Evolutionary conservation across 1,140 invertebrate genomes (phyloP).

Genomic region (Marisa cornuarietis): DNA sequence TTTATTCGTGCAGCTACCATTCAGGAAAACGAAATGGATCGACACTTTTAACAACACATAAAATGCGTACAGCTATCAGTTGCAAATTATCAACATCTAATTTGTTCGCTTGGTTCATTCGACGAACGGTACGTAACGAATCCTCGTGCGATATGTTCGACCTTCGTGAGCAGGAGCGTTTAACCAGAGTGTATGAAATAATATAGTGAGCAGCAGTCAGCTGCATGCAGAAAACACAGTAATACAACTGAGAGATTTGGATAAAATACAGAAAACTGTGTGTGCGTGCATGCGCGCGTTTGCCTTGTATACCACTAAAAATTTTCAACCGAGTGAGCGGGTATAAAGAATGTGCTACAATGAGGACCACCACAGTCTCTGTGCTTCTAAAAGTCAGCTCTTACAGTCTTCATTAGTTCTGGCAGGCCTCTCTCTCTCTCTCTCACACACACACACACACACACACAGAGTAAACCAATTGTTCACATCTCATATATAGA

Average conservation of each 20-base stretch:
- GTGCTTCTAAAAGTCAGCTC: too few species aligned
- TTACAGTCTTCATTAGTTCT: too few species aligned
- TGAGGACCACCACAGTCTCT: too few species aligned
- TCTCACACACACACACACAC: too few species aligned
- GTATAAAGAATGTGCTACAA: too few species aligned
- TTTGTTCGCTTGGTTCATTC: background rate
- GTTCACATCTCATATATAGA: too few species aligned
- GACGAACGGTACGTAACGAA: constrained; percentile 6
- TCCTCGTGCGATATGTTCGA: background rate
- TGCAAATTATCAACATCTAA: background rate
- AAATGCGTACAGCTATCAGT: background rate
- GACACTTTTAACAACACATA: background rate
- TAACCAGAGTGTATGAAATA: background rate
- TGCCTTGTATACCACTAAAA: too few species aligned
- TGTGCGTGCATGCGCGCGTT: too few species aligned
- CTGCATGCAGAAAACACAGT: background rate
- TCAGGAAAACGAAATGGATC: background rate
- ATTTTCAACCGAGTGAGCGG: too few species aligned
- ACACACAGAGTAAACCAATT: too few species aligned
- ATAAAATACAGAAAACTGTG: too few species aligned
- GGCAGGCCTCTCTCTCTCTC: too few species aligned
- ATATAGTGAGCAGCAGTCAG: background rate
- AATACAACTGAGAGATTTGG: background rate
- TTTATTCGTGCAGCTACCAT: background rate
- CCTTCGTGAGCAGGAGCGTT: background rate